Percentiles rank a stretch among this genome's conserved stretches.
These are phyloP conservation scores for Drosophila neonasuta DNA, from an alignment of 2,888 invertebrate species.

Conservation along the genomic window DNA sequence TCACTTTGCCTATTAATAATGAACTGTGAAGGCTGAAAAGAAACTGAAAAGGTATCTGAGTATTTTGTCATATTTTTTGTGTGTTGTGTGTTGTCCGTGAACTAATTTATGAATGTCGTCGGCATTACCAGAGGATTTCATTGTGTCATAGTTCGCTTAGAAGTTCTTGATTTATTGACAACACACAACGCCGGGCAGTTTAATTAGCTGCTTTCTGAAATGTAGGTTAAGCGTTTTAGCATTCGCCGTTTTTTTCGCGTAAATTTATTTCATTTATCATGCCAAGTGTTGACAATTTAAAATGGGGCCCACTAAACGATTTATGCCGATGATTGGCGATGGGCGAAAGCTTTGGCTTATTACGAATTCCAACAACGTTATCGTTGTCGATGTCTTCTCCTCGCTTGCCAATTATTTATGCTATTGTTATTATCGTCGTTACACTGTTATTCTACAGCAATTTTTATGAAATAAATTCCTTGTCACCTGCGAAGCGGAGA, in stretches of 20 bases:
- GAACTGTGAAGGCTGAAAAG: slow-evolving; percentile 22
- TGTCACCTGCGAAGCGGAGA: slow-evolving; percentile 24
- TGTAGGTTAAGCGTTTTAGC: slow-evolving; percentile 52
- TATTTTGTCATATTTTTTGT: slow-evolving; percentile 24
- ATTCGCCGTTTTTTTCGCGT: slow-evolving; percentile 12
- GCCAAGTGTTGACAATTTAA: slow-evolving; percentile 43
- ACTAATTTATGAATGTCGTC: slow-evolving; percentile 49
- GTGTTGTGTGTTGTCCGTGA: slow-evolving; percentile 31
- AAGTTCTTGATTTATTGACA: slow-evolving; percentile 45
- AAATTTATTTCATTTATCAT: slow-evolving; percentile 36
- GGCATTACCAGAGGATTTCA: slow-evolving; percentile 12
- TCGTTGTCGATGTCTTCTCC: not conserved
- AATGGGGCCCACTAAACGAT: slow-evolving; percentile 34
- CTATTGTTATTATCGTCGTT: slow-evolving; percentile 14
- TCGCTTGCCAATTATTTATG: slow-evolving; percentile 20
- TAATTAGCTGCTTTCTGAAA: slow-evolving; percentile 47
- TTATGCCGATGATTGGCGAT: slow-evolving; percentile 14
- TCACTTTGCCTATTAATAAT: not conserved
- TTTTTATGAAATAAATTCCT: slow-evolving; percentile 25
- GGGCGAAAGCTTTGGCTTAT: slow-evolving; percentile 21
- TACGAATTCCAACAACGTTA: slow-evolving; percentile 24
- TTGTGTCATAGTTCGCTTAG: slow-evolving; percentile 27
- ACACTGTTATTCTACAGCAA: slow-evolving; percentile 10
- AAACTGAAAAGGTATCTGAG: slow-evolving; percentile 11
- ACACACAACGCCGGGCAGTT: slow-evolving; percentile 25